A percentile compares a stretch with the other conserved stretches of the same genome.
These are phyloP conservation scores for Plestiodon gilberti DNA, from an alignment of 2,113 vertebrate genomes.

Conservation along the genomic window DNA sequence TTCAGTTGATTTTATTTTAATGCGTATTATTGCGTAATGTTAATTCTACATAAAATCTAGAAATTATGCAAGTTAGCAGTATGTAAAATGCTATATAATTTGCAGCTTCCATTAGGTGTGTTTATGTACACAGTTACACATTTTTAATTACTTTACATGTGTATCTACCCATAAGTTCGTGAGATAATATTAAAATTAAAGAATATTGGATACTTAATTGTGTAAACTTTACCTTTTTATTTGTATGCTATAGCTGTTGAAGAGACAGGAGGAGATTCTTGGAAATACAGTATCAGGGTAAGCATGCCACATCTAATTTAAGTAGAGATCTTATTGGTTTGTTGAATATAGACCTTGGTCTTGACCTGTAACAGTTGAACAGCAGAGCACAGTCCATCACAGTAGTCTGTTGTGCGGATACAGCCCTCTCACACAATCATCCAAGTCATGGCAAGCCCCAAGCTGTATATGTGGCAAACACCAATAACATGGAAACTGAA, in stretches of 20 bases:
- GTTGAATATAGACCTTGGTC: not conserved
- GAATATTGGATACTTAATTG: not conserved
- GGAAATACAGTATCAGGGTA: slow-evolving; percentile 98
- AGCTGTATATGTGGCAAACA: no score
- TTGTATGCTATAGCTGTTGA: slow-evolving; percentile 82
- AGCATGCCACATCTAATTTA: slow-evolving; percentile 60
- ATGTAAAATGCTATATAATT: not conserved
- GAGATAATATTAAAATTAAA: slow-evolving; percentile 28
- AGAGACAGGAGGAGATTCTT: slow-evolving; percentile 97
- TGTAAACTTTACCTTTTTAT: not conserved
- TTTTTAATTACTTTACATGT: not conserved
- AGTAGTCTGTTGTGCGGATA: not conserved
- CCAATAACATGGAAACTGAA: not conserved
- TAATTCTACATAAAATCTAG: not conserved
- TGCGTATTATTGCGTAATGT: not conserved
- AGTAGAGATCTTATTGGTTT: not conserved
- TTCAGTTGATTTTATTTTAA: slow-evolving; percentile 9
- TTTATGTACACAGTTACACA: not conserved
- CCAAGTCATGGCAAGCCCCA: not conserved
- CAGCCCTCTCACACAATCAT: not conserved
- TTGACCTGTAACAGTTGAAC: not conserved
- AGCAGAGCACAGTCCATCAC: not conserved
- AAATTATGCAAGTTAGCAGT: not conserved
- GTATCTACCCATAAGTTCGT: not conserved
- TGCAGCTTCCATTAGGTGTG: not conserved